Evolutionary conservation across 1,140 invertebrate genomes (phyloP).

Genomic region (Megalonaias nervosa): DNA sequence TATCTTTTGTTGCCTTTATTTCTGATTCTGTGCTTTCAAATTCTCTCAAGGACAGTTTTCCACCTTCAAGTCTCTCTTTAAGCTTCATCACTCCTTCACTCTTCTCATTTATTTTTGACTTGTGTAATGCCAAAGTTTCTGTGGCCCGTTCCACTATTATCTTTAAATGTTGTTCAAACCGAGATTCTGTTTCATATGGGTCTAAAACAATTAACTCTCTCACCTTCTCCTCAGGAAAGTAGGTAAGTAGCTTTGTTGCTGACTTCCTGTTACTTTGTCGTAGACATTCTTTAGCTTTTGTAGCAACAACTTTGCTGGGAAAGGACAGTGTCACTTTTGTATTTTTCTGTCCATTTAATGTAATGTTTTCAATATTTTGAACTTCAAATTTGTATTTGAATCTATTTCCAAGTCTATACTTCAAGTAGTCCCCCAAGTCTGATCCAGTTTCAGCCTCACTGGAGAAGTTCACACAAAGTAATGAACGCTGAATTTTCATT

Average conservation of each 20-base stretch:
- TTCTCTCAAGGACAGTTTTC: not conserved
- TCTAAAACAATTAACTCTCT: not conserved
- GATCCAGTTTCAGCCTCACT: too few relatives aligned
- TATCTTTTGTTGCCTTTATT: conserved; percentile 44
- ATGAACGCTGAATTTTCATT: too few relatives aligned
- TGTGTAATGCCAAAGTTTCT: not conserved
- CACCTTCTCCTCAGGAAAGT: conserved; percentile 4
- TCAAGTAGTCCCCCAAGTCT: too few relatives aligned
- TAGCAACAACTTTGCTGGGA: not conserved
- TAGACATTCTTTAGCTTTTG: not conserved
- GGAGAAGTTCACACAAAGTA: too few relatives aligned
- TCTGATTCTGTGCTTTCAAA: conserved; percentile 23
- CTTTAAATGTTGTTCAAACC: conserved; percentile 1
- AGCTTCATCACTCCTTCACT: not conserved
- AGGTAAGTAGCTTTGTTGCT: conserved; percentile 8
- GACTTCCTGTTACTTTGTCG: conserved; percentile 10
- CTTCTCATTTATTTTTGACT: conserved; percentile 15
- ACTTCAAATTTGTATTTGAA: too few relatives aligned
- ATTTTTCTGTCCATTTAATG: too few relatives aligned
- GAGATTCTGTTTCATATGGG: not conserved
- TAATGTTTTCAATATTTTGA: too few relatives aligned
- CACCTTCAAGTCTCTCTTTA: not conserved
- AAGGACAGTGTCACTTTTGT: too few relatives aligned
- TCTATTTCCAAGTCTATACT: too few relatives aligned
- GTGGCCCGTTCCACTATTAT: conserved; percentile 11